Percentiles rank a stretch among this genome's conserved stretches.
phyloP scores from a whole-genome alignment of 2,113 vertebrate genomes.

The Alethe castanea region DNA sequence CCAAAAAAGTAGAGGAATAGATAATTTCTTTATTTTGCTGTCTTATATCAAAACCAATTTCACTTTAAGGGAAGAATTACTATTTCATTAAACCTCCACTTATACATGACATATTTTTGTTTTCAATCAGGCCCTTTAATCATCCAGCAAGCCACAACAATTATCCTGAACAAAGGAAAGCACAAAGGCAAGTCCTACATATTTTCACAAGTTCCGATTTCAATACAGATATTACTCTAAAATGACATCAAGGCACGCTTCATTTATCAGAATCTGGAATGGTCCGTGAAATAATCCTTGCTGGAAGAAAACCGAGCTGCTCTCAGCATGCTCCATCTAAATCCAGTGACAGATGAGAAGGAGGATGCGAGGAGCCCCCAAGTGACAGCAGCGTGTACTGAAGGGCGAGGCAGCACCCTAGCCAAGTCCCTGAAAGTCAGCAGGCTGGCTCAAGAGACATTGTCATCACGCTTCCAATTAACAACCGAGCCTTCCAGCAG shows the following conservation, averaged over 20 bases:
- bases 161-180: conserved; percentile 7
- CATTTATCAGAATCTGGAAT: conserved; percentile 4
- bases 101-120: not conserved
- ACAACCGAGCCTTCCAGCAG: fast-evolving
- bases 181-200: not conserved
- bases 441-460: not conserved
- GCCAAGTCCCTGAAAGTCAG: not conserved
- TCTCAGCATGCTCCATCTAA: not conserved
- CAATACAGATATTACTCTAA: not conserved
- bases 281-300: not conserved
- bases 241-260: not conserved
- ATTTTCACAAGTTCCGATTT: not conserved
- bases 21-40: not conserved
- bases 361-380: not conserved
- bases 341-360: not conserved
- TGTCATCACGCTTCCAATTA: not conserved
- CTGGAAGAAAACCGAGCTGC: not conserved
- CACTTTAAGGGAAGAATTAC: not conserved
- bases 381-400: not conserved
- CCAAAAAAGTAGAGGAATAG: not conserved
- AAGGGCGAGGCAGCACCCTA: not conserved
- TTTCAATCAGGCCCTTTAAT: not conserved
- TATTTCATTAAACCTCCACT: not conserved
- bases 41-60: not conserved
- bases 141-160: not conserved